phyloP scores from a whole-genome alignment of 2,888 invertebrate genomes.

The Ferrisia virgata region DNA sequence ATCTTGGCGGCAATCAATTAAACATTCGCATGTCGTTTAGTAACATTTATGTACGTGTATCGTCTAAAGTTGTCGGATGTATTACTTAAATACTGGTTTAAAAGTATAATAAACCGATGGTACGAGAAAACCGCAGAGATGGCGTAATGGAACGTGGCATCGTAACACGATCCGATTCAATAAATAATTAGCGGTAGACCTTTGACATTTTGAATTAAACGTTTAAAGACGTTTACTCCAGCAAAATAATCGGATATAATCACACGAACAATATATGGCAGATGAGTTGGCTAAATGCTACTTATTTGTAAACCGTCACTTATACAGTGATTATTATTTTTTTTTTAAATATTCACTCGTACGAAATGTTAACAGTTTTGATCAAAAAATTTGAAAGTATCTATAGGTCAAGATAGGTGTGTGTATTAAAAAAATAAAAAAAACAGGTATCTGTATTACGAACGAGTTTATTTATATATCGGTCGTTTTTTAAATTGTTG shows the following conservation, averaged over 20 bases:
- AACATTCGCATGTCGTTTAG: too few species aligned
- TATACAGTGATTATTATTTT: too few species aligned
- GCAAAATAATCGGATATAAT: background rate
- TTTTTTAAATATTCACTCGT: too few species aligned
- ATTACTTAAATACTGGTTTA: background rate
- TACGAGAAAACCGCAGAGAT: background rate
- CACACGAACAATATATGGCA: background rate
- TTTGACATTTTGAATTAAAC: background rate
- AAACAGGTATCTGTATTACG: background rate
- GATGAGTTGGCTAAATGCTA: background rate
- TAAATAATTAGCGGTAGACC: slow-evolving; percentile 5
- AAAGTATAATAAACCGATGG: background rate
- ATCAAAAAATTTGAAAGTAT: background rate
- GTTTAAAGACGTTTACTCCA: background rate
- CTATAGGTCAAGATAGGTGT: background rate
- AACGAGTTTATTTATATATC: background rate
- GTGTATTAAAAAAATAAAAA: too few species aligned
- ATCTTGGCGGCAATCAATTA: too few species aligned
- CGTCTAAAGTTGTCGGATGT: background rate
- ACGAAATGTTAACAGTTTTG: background rate
- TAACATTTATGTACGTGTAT: background rate
- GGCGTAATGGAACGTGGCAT: background rate
- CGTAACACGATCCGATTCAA: background rate
- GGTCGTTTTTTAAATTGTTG: background rate
- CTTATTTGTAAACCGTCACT: too few species aligned